Evolutionary conservation across 2,888 invertebrate species (phyloP).

Genomic region (Sesamia inferens): DNA sequence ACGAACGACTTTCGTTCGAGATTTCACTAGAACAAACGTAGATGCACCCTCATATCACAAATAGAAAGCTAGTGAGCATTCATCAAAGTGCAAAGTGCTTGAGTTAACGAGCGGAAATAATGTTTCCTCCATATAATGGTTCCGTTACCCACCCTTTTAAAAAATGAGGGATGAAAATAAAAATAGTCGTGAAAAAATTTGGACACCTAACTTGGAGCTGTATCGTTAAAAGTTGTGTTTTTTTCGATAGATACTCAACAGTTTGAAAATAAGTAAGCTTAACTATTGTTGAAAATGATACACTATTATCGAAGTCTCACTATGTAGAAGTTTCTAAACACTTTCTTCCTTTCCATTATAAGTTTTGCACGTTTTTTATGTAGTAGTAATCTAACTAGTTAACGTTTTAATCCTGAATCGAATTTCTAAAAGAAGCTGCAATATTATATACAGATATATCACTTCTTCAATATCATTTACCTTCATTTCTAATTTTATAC

Average conservation of each 20-base stretch:
- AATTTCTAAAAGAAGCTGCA: not conserved
- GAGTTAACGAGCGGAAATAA: slow-evolving; percentile 89
- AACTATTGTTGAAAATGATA: not conserved
- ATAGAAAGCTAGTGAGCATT: slow-evolving; percentile 83
- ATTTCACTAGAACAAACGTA: slow-evolving; percentile 58
- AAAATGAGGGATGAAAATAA: slow-evolving; percentile 74
- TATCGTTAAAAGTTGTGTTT: slow-evolving; percentile 61
- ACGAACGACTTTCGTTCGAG: slow-evolving; percentile 53
- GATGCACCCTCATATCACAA: slow-evolving; percentile 75
- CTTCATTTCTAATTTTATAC: slow-evolving; percentile 1
- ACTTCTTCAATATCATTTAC: not conserved
- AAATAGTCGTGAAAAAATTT: slow-evolving; percentile 80
- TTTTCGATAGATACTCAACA: slow-evolving; percentile 22
- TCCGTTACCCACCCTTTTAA: slow-evolving; percentile 76
- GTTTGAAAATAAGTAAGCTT: slow-evolving; percentile 21
- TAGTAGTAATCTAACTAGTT: not conserved
- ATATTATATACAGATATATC: not conserved
- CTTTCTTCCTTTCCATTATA: not conserved
- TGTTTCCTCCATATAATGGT: slow-evolving; percentile 87
- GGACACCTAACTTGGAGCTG: slow-evolving; percentile 59
- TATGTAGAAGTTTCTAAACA: not conserved
- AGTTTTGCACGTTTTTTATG: not conserved
- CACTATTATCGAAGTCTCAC: not conserved
- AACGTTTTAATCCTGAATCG: not conserved
- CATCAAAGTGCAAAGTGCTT: slow-evolving; percentile 86